A percentile compares a stretch with the other conserved stretches of the same genome.
These are phyloP conservation scores for Hypomecis punctinalis DNA, from an alignment of 2,888 invertebrate genomes.

Conservation along the genomic window DNA sequence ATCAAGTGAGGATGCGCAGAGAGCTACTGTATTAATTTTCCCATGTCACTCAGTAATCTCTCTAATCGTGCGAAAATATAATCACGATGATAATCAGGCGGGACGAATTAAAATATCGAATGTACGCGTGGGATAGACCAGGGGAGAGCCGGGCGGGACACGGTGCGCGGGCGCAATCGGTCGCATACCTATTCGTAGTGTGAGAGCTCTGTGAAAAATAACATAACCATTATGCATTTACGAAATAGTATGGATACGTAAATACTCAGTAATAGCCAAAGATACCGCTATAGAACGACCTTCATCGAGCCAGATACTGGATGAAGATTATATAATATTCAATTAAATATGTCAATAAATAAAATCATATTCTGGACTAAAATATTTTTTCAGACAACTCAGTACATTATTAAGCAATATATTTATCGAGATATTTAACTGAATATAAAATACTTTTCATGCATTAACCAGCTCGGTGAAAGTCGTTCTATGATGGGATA, in stretches of 20 bases:
- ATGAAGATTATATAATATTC: no score
- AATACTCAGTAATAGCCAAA: no score
- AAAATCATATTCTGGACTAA: no score
- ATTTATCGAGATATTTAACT: no score
- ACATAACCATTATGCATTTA: neutral
- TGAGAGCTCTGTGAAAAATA: neutral
- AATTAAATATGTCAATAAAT: no score
- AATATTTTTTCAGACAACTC: no score
- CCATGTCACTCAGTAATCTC: slow-evolving; percentile 49
- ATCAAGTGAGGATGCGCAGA: neutral
- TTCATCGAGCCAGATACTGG: no score
- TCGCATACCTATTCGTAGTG: slow-evolving; percentile 19
- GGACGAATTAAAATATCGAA: slow-evolving; percentile 42
- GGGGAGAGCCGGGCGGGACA: slow-evolving; percentile 25
- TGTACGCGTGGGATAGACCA: slow-evolving; percentile 21
- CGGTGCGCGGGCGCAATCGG: slow-evolving; percentile 42
- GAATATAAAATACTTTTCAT: no score
- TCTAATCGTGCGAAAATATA: slow-evolving; percentile 36
- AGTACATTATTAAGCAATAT: no score
- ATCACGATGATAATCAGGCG: slow-evolving; percentile 43
- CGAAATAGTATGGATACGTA: neutral
- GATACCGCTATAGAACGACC: no score
- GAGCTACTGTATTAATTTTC: slow-evolving; percentile 16
- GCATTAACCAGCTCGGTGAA: no score
- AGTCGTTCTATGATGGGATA: no score